Percentiles rank a stretch among this genome's conserved stretches.
Evolutionary conservation across 2,888 invertebrate genomes (phyloP).

Genomic region (Dynastes tityus): DNA sequence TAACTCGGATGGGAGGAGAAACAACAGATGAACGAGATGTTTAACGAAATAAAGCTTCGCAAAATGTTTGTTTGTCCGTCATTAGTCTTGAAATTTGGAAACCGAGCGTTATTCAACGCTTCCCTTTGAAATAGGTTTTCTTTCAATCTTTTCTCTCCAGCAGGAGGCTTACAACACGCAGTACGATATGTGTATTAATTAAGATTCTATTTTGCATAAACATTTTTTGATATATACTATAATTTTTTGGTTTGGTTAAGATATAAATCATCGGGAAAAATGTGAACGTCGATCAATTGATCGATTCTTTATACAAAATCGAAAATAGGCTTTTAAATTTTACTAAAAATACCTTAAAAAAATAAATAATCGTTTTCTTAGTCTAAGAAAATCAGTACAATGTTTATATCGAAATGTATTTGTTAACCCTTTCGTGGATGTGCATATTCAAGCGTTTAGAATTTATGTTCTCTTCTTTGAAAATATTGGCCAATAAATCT

Average conservation of each 20-base stretch:
- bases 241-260: background rate
- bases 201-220: background rate
- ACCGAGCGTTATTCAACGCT: slow-evolving; percentile 10
- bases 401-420: too few relatives aligned
- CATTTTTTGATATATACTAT: background rate
- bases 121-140: slow-evolving; percentile 1
- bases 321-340: background rate
- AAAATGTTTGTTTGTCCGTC: slow-evolving; percentile 35
- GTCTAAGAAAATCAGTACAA: too few relatives aligned
- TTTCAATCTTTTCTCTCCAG: slow-evolving; percentile 12
- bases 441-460: too few relatives aligned
- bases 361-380: too few relatives aligned
- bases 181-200: background rate
- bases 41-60: slow-evolving; percentile 7
- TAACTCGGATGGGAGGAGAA: background rate
- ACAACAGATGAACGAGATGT: background rate
- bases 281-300: background rate
- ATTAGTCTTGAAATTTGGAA: slow-evolving; percentile 21
- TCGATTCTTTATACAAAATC: background rate
- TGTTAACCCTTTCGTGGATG: too few relatives aligned
- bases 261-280: slow-evolving; percentile 6
- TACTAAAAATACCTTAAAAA: too few relatives aligned
- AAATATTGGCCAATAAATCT: too few relatives aligned
- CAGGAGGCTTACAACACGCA: background rate
- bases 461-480: too few relatives aligned